Base-by-base conservation (phyloP, 2,888 invertebrate genomes). In the Sphaerophoria taeniata region DNA sequence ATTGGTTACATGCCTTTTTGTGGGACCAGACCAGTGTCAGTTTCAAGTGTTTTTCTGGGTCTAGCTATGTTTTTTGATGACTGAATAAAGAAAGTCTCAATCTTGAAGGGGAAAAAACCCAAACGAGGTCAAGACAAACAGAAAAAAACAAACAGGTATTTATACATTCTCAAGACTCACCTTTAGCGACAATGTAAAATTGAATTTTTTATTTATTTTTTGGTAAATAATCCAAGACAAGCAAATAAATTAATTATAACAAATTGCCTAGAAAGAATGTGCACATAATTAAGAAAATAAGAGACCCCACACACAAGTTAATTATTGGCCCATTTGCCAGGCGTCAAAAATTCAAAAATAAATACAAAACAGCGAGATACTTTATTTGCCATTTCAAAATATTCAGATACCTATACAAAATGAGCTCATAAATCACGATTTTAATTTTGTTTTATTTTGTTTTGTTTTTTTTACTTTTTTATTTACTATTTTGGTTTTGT, bases 181-280 rank as follows among this genome's bases (percentile, higher is more conserved):
- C 51, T 3, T 12, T 7, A 58, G 70, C 73, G 77, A 77, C 69
- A 56, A 67, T 67, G 53, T 53, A 67, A 51, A 39, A 53, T 24
- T n/a, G 74, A 60, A 71, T 74, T 74, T 65, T 70, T 33, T 24
- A 24, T 24, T 24, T 24, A 24, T 24, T 24, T 24, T 24, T 24
- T 24, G 24, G 1, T 24, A 2, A 24, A 24, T 24, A 14, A 45
- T 33, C 55, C 53, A 31, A 74, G 65, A 84, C 79, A 72, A 61
- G 72, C 61, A 72, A 80, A 76, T 71, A 84, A 84, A 84, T 84
- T 80, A 84, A 84, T 80, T 84, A 76, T 84, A 45, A 84, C 65
- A 74, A 84, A 84, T 84, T 76, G 84, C 75, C 75, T 24, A 24
- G 24, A 24, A 69, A 69, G 75, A 84, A 80, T 84, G 84, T 53